These are phyloP conservation scores for Junonia oenone DNA, from an alignment of 2,888 invertebrate genomes.

Conservation along the genomic window DNA sequence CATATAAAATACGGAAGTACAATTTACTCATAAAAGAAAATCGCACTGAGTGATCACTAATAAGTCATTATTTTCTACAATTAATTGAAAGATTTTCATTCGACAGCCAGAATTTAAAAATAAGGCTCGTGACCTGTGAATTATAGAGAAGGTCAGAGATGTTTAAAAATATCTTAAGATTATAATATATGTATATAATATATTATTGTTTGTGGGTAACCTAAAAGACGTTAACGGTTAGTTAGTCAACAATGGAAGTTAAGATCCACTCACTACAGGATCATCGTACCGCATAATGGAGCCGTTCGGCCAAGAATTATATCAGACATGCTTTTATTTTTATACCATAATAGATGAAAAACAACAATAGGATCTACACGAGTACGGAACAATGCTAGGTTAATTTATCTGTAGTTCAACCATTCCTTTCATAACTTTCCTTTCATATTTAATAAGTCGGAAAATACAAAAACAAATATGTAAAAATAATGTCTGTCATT, in stretches of 20 bases:
- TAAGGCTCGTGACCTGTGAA: background rate
- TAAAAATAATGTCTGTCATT: no score
- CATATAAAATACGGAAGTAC: no score
- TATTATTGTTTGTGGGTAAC: background rate
- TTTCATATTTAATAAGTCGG: no score
- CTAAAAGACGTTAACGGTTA: conserved; percentile 5
- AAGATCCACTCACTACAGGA: background rate
- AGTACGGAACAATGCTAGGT: background rate
- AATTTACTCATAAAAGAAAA: no score
- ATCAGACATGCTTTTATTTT: conserved; percentile 7
- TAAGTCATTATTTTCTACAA: no score
- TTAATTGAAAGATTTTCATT: no score
- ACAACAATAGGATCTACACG: conserved; percentile 2
- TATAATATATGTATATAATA: no score
- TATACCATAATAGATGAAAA: conserved; percentile 6
- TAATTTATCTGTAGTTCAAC: background rate
- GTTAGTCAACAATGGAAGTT: conserved; percentile 6
- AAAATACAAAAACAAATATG: no score
- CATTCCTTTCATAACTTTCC: background rate
- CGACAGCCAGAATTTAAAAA: background rate
- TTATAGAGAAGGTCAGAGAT: background rate
- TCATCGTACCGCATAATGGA: conserved; percentile 13
- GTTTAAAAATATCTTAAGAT: background rate
- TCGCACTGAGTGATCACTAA: no score
- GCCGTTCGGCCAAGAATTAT: conserved; percentile 7